These are phyloP conservation scores for Zootoca vivipara DNA, from an alignment of 2,113 vertebrate species.

Conservation along the genomic window DNA sequence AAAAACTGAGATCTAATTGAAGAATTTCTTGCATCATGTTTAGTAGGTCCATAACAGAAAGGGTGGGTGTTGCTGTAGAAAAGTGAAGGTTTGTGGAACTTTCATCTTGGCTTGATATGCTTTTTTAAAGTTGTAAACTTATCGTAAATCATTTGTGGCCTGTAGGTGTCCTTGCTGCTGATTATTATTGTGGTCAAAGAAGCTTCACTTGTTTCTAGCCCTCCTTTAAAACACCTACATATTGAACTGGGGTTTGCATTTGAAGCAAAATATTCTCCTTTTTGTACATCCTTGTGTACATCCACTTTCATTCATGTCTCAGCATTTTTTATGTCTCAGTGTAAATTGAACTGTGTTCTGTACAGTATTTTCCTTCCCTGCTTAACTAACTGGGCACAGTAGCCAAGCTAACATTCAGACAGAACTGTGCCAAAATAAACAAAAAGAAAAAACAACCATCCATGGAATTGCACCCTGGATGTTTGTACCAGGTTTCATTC, in stretches of 20 bases:
- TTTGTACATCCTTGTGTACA: not conserved
- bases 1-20: not conserved
- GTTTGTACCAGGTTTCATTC: not conserved
- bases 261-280: not conserved
- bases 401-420: not conserved
- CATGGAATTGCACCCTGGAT: not conserved
- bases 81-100: not conserved
- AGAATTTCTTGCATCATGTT: not conserved
- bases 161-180: not conserved
- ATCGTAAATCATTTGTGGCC: not conserved
- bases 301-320: not conserved
- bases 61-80: not conserved
- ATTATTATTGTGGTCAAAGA: not conserved
- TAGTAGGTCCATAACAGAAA: not conserved
- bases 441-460: no score
- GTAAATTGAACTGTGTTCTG: not conserved
- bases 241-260: not conserved
- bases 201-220: not conserved
- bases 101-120: not conserved
- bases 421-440: no score
- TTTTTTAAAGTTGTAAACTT: constrained; percentile 5
- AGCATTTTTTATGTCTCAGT: not conserved
- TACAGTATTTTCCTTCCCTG: not conserved
- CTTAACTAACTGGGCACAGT: not conserved
- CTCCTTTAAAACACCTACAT: not conserved